phyloP scores from a whole-genome alignment of 2,113 vertebrate genomes.

The Mungos mungo region DNA sequence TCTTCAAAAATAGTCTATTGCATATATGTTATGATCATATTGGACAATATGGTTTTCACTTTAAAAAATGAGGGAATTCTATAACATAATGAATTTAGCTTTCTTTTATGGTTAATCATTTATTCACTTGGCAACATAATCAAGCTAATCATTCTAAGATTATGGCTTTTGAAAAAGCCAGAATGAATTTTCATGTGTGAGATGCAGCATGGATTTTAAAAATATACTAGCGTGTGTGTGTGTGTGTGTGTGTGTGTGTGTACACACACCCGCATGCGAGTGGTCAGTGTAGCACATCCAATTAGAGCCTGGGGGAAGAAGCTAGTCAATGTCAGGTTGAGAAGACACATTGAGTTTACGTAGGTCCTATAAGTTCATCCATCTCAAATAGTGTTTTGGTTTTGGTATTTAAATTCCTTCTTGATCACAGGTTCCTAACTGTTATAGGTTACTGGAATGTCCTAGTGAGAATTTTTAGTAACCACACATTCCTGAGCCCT shows the following conservation, averaged over 20 bases:
- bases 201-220: not conserved
- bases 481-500: not conserved
- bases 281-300: not conserved
- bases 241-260: not conserved
- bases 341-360: not conserved
- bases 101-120: not conserved
- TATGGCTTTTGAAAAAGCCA: not conserved
- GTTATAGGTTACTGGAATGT: not conserved
- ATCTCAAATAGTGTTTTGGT: not conserved
- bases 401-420: not conserved
- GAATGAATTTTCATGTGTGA: not conserved
- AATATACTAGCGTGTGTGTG: not conserved
- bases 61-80: constrained; percentile 16
- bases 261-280: not conserved
- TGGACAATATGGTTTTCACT: not conserved
- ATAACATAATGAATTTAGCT: not conserved
- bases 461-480: not conserved
- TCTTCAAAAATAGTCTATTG: not conserved
- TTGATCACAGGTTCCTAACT: not conserved
- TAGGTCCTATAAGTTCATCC: not conserved
- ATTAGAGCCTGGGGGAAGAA: too few species aligned
- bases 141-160: not conserved
- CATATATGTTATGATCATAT: not conserved
- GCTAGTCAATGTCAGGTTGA: not conserved
- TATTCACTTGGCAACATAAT: not conserved